phyloP scores from a whole-genome alignment of 2,888 invertebrate genomes.

The Pheosia gnoma region DNA sequence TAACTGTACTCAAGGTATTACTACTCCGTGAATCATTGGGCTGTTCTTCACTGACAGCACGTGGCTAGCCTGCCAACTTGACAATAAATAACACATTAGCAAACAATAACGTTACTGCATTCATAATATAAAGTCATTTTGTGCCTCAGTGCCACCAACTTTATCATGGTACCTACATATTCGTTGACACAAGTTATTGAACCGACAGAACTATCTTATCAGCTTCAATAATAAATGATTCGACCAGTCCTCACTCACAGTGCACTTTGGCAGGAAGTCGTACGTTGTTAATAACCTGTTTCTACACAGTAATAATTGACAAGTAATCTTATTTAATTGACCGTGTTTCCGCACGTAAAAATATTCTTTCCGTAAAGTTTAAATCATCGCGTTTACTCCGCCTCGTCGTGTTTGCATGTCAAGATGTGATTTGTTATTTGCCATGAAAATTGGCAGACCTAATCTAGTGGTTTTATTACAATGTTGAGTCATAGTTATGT shows the following conservation, averaged over 20 bases:
- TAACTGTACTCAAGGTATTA: constrained; percentile 46
- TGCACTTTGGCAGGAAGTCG: constrained; percentile 38
- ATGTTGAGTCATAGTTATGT: constrained; percentile 25
- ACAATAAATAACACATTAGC: constrained; percentile 43
- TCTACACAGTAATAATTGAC: constrained; percentile 7
- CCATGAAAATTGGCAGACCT: constrained; percentile 44
- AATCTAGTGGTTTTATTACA: constrained; percentile 32
- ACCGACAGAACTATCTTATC: constrained; percentile 73
- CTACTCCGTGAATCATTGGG: constrained; percentile 18
- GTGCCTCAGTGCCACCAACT: constrained; percentile 41
- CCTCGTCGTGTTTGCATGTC: constrained; percentile 49
- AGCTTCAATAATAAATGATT: constrained; percentile 62
- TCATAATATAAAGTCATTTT: constrained; percentile 27
- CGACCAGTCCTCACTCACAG: constrained; percentile 51
- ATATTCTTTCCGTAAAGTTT: constrained; percentile 36
- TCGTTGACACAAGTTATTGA: constrained; percentile 69
- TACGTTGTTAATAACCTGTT: constrained; percentile 11
- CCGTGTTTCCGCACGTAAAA: constrained; percentile 38
- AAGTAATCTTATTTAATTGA: constrained; percentile 33
- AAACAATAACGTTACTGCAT: constrained; percentile 51
- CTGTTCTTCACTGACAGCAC: constrained; percentile 36
- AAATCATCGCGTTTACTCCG: constrained; percentile 26
- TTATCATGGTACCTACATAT: constrained; percentile 35
- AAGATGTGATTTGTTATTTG: constrained; percentile 45
- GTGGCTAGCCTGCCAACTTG: constrained; percentile 43